A percentile compares a stretch with the other conserved stretches of the same genome.
Conservation (phyloP, 2,888 invertebrate species). For the Drosophila neonasuta region DNA sequence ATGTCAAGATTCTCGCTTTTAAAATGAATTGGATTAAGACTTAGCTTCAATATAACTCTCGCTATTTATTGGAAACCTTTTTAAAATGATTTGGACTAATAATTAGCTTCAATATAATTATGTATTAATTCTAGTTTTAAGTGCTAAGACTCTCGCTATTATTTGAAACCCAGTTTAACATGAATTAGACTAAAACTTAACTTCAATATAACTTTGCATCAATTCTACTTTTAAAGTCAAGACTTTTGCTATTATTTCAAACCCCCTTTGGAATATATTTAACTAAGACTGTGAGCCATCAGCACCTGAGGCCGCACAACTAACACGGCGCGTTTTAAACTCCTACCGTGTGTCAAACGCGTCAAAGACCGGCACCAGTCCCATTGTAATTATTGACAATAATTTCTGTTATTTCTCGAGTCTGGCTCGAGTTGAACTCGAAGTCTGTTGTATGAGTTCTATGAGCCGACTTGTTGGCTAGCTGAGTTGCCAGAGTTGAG, state of each 20-base stretch:
- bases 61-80: no score
- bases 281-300: constrained; percentile 26
- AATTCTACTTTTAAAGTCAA: background rate
- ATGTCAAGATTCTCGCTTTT: no score
- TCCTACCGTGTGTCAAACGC: constrained; percentile 77
- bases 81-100: no score
- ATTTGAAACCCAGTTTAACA: no score
- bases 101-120: no score
- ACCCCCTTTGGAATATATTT: constrained; percentile 3
- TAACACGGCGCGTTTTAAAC: constrained; percentile 67
- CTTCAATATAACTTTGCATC: no score
- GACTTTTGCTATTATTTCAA: background rate
- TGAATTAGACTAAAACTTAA: no score
- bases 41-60: no score
- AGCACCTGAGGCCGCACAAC: constrained; percentile 52
- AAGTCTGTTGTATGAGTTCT: constrained; percentile 1
- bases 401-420: constrained; percentile 74
- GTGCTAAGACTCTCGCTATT: background rate
- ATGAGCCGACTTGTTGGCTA: constrained; percentile 1
- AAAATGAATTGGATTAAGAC: no score
- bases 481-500: background rate
- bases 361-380: constrained; percentile 65
- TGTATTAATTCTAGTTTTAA: background rate
- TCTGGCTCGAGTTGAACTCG: constrained; percentile 32
- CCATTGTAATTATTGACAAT: constrained; percentile 77